phyloP scores from a whole-genome alignment of 2,888 invertebrate genomes.

The Cantharis flavilabris region DNA sequence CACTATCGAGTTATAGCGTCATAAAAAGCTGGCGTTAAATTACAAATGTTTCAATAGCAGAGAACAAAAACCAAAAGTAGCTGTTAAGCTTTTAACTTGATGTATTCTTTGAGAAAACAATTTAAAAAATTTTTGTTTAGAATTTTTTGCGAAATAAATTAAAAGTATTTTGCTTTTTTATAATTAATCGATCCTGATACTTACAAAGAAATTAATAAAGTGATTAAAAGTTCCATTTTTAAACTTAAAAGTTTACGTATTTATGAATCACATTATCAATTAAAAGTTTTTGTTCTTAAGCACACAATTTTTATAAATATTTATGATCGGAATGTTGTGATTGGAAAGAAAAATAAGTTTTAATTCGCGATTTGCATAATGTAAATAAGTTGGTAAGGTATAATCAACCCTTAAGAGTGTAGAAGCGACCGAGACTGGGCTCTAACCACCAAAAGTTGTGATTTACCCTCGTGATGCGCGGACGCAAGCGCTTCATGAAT shows the following conservation, averaged over 20 bases:
- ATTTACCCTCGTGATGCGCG: constrained; percentile 36
- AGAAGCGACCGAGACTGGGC: constrained; percentile 36
- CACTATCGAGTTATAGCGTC: constrained; percentile 10
- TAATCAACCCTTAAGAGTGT: constrained; percentile 34
- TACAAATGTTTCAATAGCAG: constrained; percentile 15
- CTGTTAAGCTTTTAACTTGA: not conserved
- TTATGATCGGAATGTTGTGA: not conserved
- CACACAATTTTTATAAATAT: not conserved
- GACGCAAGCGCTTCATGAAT: constrained; percentile 35
- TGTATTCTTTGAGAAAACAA: not conserved
- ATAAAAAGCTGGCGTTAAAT: constrained; percentile 15
- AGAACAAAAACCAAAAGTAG: not conserved
- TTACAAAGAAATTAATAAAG: constrained; percentile 3
- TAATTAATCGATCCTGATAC: not conserved
- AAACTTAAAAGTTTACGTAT: constrained; percentile 11
- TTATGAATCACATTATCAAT: constrained; percentile 5
- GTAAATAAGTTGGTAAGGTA: constrained; percentile 28
- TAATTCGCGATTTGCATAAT: constrained; percentile 30
- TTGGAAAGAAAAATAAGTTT: not conserved
- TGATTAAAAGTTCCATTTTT: constrained; percentile 1
- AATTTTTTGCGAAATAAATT: not conserved
- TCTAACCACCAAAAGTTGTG: constrained; percentile 40
- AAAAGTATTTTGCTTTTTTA: not conserved
- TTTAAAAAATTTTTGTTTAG: not conserved
- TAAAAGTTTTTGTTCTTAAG: not conserved